Base-by-base conservation (phyloP, 2,888 invertebrate species). In the Lumbricus terrestris region DNA sequence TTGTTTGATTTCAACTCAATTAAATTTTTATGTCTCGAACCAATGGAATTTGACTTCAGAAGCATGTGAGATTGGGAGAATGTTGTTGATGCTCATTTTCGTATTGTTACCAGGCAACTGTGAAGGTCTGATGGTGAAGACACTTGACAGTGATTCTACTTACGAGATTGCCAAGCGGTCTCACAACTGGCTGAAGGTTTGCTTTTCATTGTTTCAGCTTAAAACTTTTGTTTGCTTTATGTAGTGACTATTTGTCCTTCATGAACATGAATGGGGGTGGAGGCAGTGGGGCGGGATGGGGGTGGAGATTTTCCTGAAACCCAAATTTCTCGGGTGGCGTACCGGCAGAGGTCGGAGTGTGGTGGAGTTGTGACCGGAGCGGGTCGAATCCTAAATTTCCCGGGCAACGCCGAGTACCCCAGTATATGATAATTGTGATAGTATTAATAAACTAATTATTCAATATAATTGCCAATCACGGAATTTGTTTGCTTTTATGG, bases 41-140 rank as follows among this genome's bases (percentile, higher is more conserved):
- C 23, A n/a, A n/a, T n/a, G 5, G n/a, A 69, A 69, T 69, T 6
- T 0, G 1, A 69, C 69, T n/a, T n/a, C n/a, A 11, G n/a, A n/a
- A 69, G n/a, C n/a, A 69, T 1, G 69, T n/a, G 8, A n/a, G 69
- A 23, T 54, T 54, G 23, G 23, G 54, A 8, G n/a, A 8, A n/a
- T n/a, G n/a, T n/a, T 69, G n/a, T n/a, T 69, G 69, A 69, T 69
- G 69, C 69, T 69, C 69, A 69, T 69, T 29, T 69, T 29, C 47
- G 38, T n/a, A n/a, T 54, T 38, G 29, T 88, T 37, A 37, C 92
- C 94, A 96, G 98, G 97, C 90, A 98, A 98, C 94, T 99, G 99
- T 95, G 99, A 99, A 96, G 99, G 99, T 1, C 96, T 99, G 90
- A 99, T 99, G 99, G 98, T 99, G 16, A 99, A 99, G 96, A 98